phyloP scores from a whole-genome alignment of 2,113 vertebrate genomes.

The Condylura cristata region DNA sequence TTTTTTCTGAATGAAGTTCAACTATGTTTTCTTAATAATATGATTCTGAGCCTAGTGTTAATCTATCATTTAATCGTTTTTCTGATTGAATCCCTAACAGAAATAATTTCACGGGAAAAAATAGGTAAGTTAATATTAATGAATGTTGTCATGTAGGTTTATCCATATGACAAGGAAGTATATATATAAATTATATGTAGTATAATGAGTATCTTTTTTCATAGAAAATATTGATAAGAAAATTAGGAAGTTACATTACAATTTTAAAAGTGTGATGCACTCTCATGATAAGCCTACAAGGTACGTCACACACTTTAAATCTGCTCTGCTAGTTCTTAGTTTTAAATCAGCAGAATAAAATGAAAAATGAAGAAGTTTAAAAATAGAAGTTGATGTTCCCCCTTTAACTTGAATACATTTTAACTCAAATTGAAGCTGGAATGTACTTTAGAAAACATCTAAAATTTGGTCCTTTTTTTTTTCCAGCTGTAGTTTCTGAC shows the following conservation, averaged over 20 bases:
- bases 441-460: constrained; percentile 44
- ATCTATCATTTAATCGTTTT: neutral
- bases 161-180: neutral
- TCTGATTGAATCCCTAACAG: neutral
- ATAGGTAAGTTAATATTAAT: neutral
- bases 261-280: neutral
- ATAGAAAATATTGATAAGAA: neutral
- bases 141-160: neutral
- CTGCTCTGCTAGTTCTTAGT: neutral
- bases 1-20: neutral
- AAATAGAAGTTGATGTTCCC: constrained; percentile 50
- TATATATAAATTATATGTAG: neutral
- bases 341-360: constrained; percentile 48
- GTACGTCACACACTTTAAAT: neutral
- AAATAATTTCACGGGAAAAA: neutral
- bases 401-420: constrained; percentile 46
- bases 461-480: constrained; percentile 53
- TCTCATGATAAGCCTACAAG: neutral
- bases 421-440: constrained; percentile 32
- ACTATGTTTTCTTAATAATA: neutral
- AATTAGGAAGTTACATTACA: neutral
- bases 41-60: neutral
- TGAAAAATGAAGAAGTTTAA: constrained; percentile 17
- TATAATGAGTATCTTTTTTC: neutral
- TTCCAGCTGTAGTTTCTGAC: constrained; percentile 30